A percentile compares a stretch with the other conserved stretches of the same genome.
Conservation (phyloP, 2,797 vertebrate species). For the Anableps anableps region DNA sequence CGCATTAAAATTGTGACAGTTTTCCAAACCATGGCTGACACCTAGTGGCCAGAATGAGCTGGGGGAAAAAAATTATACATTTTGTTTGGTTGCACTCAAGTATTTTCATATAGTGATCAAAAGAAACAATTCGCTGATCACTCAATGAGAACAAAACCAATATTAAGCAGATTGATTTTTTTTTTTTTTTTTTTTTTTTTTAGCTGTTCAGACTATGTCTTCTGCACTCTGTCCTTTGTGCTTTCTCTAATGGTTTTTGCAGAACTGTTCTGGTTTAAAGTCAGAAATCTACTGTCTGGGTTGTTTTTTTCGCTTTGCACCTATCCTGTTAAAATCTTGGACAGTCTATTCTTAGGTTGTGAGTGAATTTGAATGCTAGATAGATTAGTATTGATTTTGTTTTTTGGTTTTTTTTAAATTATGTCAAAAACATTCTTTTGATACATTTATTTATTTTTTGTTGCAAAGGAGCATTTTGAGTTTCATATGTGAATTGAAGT, state of each 20-base stretch:
- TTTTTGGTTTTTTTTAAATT: not conserved
- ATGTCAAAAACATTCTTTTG: not conserved
- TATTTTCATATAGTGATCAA: not conserved
- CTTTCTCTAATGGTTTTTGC: constrained; percentile 34
- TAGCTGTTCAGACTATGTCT: constrained; percentile 48
- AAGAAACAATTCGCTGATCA: not conserved
- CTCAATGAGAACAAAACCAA: not conserved
- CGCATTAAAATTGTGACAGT: not conserved
- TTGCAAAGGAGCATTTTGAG: not conserved
- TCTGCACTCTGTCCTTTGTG: constrained; percentile 26
- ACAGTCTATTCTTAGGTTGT: constrained; percentile 8
- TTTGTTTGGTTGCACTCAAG: not conserved
- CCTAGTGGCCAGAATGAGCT: constrained; percentile 62
- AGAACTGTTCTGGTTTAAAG: constrained; percentile 22
- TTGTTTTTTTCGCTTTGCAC: constrained; percentile 35
- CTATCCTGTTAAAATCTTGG: not conserved
- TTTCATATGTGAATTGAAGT: not conserved
- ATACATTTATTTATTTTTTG: not conserved
- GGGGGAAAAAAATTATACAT: constrained; percentile 1
- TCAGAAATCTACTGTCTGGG: constrained; percentile 2
- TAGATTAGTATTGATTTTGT: not conserved
- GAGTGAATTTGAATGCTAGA: constrained; percentile 8
- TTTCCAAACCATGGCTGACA: constrained; percentile 55
- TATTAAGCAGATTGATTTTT: not conserved
- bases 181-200: not conserved